A percentile compares a stretch with the other conserved stretches of the same genome.
Evolutionary conservation across 2,797 vertebrate species (phyloP).

Genomic region (Galaxias olidus): DNA sequence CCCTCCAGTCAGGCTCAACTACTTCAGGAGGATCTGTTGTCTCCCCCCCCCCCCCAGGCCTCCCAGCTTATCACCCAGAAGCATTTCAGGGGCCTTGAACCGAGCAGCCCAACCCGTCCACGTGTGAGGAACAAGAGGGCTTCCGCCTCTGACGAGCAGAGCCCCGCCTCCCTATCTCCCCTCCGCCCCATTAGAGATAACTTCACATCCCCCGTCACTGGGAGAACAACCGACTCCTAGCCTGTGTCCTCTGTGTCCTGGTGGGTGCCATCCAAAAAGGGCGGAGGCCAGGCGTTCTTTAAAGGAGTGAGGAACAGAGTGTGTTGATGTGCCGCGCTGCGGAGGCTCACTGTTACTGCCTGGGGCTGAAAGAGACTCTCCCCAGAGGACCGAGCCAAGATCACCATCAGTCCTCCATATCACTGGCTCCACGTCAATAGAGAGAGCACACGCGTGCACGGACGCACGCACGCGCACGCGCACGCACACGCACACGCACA

Average conservation of each 20-base stretch:
- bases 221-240: conserved; percentile 54
- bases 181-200: conserved; percentile 46
- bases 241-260: conserved; percentile 20
- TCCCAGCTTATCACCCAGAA: conserved; percentile 76
- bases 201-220: conserved; percentile 35
- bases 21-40: conserved; percentile 77
- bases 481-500: neutral
- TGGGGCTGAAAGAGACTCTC: conserved; percentile 46
- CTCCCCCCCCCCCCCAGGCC: conserved; percentile 57
- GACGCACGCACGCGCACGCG: neutral
- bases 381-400: conserved; percentile 58
- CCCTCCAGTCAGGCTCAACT: conserved; percentile 69
- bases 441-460: conserved; percentile 40
- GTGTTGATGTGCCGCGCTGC: conserved; percentile 19
- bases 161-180: conserved; percentile 16
- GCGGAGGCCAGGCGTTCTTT: too few species aligned
- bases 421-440: conserved; percentile 86
- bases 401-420: conserved; percentile 78
- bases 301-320: too few species aligned
- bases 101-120: conserved; percentile 62
- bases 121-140: conserved; percentile 65
- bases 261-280: conserved; percentile 37
- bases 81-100: conserved; percentile 76
- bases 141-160: conserved; percentile 53
- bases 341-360: conserved; percentile 47